These are phyloP conservation scores for Odontocerum albicorne DNA, from an alignment of 2,888 invertebrate genomes.

Conservation along the genomic window DNA sequence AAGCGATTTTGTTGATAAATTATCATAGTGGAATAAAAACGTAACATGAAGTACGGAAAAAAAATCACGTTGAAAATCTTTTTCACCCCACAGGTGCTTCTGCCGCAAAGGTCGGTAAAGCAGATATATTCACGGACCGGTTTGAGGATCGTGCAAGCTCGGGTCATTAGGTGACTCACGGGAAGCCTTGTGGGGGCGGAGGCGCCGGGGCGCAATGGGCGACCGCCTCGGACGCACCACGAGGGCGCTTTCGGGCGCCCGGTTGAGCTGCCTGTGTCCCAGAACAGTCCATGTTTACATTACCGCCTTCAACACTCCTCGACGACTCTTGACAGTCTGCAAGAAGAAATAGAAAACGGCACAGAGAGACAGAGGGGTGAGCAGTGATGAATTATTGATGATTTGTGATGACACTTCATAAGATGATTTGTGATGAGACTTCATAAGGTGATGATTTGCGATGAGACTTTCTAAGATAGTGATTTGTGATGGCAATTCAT, in stretches of 20 bases:
- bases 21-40: not conserved
- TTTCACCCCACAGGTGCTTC: too few species aligned
- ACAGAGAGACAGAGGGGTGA: slow-evolving; percentile 17
- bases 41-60: too few species aligned
- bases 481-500: too few species aligned
- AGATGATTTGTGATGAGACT: too few species aligned
- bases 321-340: slow-evolving; percentile 33
- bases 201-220: slow-evolving; percentile 49
- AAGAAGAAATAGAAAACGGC: slow-evolving; percentile 28
- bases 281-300: slow-evolving; percentile 33
- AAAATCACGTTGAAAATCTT: too few species aligned
- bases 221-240: slow-evolving; percentile 9
- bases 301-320: slow-evolving; percentile 28
- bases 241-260: slow-evolving; percentile 7
- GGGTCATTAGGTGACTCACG: slow-evolving; percentile 44
- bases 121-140: slow-evolving; percentile 12
- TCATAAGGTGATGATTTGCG: too few species aligned
- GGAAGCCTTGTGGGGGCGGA: slow-evolving; percentile 47
- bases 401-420: too few species aligned
- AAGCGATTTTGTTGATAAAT: too few species aligned
- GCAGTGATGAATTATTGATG: too few species aligned
- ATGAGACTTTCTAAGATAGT: not conserved
- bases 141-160: slow-evolving; percentile 25
- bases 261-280: slow-evolving; percentile 25
- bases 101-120: slow-evolving; percentile 31